Conservation (phyloP, 2,888 invertebrate genomes). For the Tillus elongatus region DNA sequence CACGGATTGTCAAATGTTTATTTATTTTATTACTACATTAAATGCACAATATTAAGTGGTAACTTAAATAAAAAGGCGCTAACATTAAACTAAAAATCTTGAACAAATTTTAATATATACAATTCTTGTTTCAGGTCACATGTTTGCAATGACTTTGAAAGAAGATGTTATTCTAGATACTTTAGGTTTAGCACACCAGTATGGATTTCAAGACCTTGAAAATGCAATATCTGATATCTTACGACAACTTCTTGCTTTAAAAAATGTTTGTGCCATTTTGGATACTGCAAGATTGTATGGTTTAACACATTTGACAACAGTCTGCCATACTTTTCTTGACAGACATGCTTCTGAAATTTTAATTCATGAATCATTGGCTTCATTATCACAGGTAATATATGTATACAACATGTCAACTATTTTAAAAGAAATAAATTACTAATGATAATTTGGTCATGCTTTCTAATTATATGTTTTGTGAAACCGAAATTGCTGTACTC, state of each 20-base stretch:
- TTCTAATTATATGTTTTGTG: too few relatives aligned
- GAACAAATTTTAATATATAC: too few relatives aligned
- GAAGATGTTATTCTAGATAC: conserved; percentile 64
- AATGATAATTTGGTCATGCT: too few relatives aligned
- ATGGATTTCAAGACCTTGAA: conserved; percentile 89
- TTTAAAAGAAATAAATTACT: too few relatives aligned
- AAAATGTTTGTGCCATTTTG: conserved; percentile 90
- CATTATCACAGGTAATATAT: conserved; percentile 65
- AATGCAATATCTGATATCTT: conserved; percentile 87
- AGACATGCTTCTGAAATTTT: conserved; percentile 79
- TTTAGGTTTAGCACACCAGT: conserved; percentile 86
- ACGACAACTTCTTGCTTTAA: conserved; percentile 73
- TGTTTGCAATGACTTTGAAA: conserved; percentile 56
- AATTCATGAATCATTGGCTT: conserved; percentile 72
- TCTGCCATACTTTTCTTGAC: conserved; percentile 87
- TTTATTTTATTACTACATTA: too few relatives aligned
- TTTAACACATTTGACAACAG: conserved; percentile 56
- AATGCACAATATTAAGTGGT: too few relatives aligned
- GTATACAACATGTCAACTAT: too few relatives aligned
- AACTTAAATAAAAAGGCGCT: too few relatives aligned
- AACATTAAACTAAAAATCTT: neutral
- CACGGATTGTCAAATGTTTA: too few relatives aligned
- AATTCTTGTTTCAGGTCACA: conserved; percentile 53
- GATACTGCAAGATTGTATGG: conserved; percentile 79
- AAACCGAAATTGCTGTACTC: too few relatives aligned